Evolutionary conservation across 2,888 invertebrate genomes (phyloP).

Genomic region (Pharmacophagus antenor): DNA sequence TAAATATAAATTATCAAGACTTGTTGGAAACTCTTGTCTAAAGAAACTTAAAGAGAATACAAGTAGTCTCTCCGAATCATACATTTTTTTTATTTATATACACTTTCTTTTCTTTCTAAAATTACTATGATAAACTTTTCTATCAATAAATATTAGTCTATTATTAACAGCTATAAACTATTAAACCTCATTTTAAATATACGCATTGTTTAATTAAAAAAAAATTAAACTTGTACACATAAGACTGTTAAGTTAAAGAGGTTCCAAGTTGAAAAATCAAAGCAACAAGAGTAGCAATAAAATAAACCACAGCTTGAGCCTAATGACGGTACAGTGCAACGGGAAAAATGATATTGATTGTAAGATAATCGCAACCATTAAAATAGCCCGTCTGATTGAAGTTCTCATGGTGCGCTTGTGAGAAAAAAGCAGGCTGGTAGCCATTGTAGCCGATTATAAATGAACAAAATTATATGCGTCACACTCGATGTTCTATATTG

Average conservation of each 20-base stretch:
- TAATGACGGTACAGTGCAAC: slow-evolving; percentile 49
- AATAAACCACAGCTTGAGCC: slow-evolving; percentile 35
- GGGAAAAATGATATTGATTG: slow-evolving; percentile 55
- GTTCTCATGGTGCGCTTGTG: slow-evolving; percentile 63
- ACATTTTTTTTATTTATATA: no score
- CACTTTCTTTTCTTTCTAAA: no score
- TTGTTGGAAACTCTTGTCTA: no score
- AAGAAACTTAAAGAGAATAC: no score
- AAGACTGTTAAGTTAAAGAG: slow-evolving; percentile 32
- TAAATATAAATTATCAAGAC: no score
- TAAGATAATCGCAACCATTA: slow-evolving; percentile 60
- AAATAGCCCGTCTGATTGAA: slow-evolving; percentile 66
- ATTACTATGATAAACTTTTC: no score
- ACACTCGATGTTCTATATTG: slow-evolving; percentile 1
- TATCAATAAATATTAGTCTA: not conserved
- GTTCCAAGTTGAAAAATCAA: slow-evolving; percentile 12
- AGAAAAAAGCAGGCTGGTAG: slow-evolving; percentile 41
- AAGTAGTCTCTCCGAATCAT: no score
- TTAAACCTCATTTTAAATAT: no score
- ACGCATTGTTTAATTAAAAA: not conserved
- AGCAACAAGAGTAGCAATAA: slow-evolving; percentile 37
- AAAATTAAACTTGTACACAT: not conserved
- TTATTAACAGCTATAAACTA: not conserved
- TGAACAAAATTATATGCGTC: slow-evolving; percentile 25
- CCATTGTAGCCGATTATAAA: slow-evolving; percentile 27